These are phyloP conservation scores for Zaprionus africanus DNA, from an alignment of 1,140 invertebrate genomes.

Conservation along the genomic window DNA sequence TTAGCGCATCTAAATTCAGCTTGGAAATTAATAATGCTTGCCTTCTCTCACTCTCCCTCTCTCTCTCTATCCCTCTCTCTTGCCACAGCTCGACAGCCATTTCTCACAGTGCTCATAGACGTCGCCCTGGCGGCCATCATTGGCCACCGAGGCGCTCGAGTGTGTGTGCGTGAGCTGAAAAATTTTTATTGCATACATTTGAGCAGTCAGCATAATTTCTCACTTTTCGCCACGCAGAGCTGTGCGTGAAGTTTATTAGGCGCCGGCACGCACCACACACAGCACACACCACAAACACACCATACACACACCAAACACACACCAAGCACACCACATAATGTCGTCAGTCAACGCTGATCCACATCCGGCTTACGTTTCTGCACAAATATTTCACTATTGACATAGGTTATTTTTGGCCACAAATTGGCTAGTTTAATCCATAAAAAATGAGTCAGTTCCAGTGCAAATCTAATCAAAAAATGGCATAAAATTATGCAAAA, in stretches of 20 bases:
- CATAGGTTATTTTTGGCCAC: slow-evolving; percentile 6
- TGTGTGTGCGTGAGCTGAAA: slow-evolving; percentile 75
- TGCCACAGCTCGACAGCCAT: slow-evolving; percentile 41
- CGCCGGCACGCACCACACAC: slow-evolving; percentile 51
- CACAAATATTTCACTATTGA: slow-evolving; percentile 18
- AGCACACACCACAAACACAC: too few relatives aligned
- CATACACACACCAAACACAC: background rate
- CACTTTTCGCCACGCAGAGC: slow-evolving; percentile 60
- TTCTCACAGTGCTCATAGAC: slow-evolving; percentile 64
- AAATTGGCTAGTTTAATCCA: background rate
- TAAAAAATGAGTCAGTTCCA: background rate
- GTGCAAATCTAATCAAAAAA: background rate
- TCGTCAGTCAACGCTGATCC: slow-evolving; percentile 14
- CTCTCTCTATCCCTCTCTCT: background rate
- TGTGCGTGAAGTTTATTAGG: slow-evolving; percentile 75
- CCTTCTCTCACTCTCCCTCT: too few relatives aligned
- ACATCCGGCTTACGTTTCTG: slow-evolving; percentile 28
- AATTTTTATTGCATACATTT: slow-evolving; percentile 84
- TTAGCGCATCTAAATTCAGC: slow-evolving; percentile 59
- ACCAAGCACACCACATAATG: slow-evolving; percentile 8
- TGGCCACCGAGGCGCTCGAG: slow-evolving; percentile 25
- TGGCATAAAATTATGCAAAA: background rate
- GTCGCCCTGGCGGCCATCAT: slow-evolving; percentile 53
- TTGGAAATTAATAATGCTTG: slow-evolving; percentile 64
- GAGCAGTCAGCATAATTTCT: slow-evolving; percentile 79